Conservation (phyloP, 2,113 vertebrate species). For the Oxyura jamaicensis region DNA sequence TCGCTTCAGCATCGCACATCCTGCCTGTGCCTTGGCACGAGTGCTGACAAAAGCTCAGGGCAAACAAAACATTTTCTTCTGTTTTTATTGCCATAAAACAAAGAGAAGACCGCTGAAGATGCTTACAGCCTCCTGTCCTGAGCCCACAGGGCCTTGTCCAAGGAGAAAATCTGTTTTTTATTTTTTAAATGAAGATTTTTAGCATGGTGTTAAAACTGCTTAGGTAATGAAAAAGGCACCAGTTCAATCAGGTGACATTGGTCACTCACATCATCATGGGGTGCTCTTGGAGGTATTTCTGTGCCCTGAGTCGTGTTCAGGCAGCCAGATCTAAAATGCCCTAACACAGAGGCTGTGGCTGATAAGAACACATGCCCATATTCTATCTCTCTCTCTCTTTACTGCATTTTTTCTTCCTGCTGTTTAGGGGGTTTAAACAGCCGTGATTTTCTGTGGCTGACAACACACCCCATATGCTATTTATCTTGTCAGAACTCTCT, state of each 20-base stretch:
- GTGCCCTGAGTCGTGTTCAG: background rate
- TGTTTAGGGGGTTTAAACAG: conserved; percentile 60
- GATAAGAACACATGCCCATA: conserved; percentile 5
- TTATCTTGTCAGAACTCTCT: conserved; percentile 72
- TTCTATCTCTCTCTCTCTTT: background rate
- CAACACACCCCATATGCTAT: conserved; percentile 74
- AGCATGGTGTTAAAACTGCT: background rate
- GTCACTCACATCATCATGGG: background rate
- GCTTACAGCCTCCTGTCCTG: background rate
- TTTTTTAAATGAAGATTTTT: background rate
- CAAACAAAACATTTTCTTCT: background rate
- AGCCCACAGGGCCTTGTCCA: no score
- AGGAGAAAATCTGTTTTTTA: background rate
- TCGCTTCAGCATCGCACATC: background rate
- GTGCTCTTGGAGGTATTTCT: background rate
- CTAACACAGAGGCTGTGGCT: background rate
- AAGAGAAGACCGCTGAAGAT: background rate
- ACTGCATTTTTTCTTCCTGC: conserved; percentile 7
- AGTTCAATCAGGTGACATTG: background rate
- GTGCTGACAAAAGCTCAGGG: background rate
- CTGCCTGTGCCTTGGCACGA: background rate
- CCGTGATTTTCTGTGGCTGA: conserved; percentile 65
- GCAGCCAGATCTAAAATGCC: background rate
- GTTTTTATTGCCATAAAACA: background rate
- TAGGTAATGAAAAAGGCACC: background rate